These are phyloP conservation scores for Galaxias olidus DNA, from an alignment of 2,797 vertebrate genomes.

Conservation along the genomic window DNA sequence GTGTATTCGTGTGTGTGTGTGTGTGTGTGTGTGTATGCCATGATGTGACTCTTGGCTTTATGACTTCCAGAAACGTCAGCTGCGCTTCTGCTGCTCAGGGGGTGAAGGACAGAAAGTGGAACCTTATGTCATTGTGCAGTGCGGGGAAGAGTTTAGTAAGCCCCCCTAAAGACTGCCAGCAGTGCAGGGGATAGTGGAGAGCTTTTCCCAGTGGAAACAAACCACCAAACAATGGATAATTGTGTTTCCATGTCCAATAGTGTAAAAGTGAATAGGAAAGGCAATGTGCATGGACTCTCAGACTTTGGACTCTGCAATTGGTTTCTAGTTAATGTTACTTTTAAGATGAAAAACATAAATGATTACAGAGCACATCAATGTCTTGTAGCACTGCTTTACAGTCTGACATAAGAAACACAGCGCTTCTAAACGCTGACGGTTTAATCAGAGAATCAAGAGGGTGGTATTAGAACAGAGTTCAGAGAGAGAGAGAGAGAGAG, in stretches of 20 bases:
- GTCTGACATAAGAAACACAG: too few relatives aligned
- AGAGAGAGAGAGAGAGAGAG: background rate
- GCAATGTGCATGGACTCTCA: too few relatives aligned
- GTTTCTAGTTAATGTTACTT: too few relatives aligned
- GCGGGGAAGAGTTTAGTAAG: slow-evolving; percentile 14
- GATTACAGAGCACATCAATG: too few relatives aligned
- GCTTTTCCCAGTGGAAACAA: background rate
- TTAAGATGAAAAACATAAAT: too few relatives aligned
- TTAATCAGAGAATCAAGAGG: too few relatives aligned
- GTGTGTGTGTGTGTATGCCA: background rate
- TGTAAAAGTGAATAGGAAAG: too few relatives aligned
- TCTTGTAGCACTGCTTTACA: too few relatives aligned
- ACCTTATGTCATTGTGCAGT: slow-evolving; percentile 30
- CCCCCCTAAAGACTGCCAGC: slow-evolving; percentile 6
- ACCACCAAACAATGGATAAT: background rate
- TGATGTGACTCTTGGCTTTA: background rate
- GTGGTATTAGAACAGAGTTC: too few relatives aligned
- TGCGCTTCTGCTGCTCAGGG: background rate
- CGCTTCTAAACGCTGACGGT: too few relatives aligned
- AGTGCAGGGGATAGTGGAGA: slow-evolving; percentile 11
- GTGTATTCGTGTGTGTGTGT: background rate
- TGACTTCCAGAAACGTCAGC: too few relatives aligned
- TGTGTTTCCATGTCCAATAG: background rate
- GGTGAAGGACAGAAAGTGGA: slow-evolving; percentile 19
- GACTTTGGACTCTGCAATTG: too few relatives aligned